These are phyloP conservation scores for Lepus americanus DNA, from an alignment of 2,113 vertebrate genomes.

Conservation along the genomic window DNA sequence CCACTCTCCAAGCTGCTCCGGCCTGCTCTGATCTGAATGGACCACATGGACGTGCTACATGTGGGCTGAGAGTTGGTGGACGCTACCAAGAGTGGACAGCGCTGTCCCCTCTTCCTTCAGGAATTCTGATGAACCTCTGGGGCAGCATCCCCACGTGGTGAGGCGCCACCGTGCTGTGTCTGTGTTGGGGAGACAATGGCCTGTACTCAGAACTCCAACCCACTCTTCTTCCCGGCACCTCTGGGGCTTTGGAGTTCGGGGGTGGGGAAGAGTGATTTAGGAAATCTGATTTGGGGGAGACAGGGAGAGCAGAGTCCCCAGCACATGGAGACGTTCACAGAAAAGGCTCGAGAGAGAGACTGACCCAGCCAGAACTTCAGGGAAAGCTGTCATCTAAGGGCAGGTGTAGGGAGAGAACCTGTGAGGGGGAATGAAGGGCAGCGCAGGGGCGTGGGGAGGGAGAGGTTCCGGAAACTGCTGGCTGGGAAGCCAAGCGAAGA, in stretches of 20 bases:
- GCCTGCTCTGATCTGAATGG: neutral
- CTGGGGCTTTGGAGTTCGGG: no score
- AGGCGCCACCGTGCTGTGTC: neutral
- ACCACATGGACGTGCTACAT: rapidly evolving
- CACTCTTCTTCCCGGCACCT: no score
- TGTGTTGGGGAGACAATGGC: no score
- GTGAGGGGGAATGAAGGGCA: neutral
- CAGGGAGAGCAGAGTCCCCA: neutral
- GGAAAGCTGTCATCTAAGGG: neutral
- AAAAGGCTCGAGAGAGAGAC: neutral
- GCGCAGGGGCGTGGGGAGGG: neutral
- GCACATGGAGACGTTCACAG: neutral
- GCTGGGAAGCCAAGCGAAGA: neutral
- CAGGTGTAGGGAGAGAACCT: neutral
- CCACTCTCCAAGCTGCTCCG: rapidly evolving
- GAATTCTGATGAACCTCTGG: neutral
- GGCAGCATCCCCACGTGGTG: rapidly evolving
- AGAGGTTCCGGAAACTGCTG: neutral
- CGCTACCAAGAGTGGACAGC: no score
- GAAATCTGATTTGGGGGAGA: neutral
- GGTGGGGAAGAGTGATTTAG: no score
- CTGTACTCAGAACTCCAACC: no score
- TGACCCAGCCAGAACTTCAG: neutral
- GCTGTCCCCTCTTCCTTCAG: no score
- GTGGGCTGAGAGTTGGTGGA: neutral